These are phyloP conservation scores for Balaeniceps rex DNA, from an alignment of 2,113 vertebrate genomes.

Conservation along the genomic window DNA sequence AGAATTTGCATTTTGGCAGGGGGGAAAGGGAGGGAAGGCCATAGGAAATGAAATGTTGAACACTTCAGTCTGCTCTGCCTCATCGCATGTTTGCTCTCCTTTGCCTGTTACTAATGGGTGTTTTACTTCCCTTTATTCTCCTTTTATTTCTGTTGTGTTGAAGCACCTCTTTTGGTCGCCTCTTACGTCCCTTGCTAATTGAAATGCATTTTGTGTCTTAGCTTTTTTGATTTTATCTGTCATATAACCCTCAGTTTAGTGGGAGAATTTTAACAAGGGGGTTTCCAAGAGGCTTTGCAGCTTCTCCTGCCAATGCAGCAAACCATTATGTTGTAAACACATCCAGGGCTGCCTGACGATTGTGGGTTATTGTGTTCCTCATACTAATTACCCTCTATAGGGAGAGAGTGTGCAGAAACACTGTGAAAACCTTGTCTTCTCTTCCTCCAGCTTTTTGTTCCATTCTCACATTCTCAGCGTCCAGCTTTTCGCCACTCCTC, in stretches of 20 bases:
- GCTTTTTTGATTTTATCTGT: constrained; percentile 9
- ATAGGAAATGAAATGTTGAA: not conserved
- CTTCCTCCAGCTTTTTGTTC: constrained; percentile 20
- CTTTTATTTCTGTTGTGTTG: not conserved
- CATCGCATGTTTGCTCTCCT: not conserved
- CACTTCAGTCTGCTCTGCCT: not conserved
- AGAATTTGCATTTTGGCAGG: not conserved
- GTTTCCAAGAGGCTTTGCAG: constrained; percentile 29
- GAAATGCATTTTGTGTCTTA: not conserved
- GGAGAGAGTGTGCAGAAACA: constrained; percentile 18
- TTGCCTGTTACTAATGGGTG: not conserved
- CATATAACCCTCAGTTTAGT: not conserved
- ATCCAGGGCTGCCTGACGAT: not conserved
- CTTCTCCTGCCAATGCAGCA: constrained; percentile 38
- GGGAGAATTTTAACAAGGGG: constrained; percentile 29
- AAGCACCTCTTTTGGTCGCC: not conserved
- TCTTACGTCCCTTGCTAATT: not conserved
- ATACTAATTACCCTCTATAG: constrained; percentile 7
- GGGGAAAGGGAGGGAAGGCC: not conserved
- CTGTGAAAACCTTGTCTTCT: not conserved
- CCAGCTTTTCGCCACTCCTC: not conserved
- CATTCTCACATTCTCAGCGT: not conserved
- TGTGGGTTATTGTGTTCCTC: constrained; percentile 21
- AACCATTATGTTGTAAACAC: constrained; percentile 40
- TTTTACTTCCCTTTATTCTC: not conserved